These are phyloP conservation scores for Heterohyrax brucei DNA, from an alignment of 2,797 vertebrate species.

Conservation along the genomic window DNA sequence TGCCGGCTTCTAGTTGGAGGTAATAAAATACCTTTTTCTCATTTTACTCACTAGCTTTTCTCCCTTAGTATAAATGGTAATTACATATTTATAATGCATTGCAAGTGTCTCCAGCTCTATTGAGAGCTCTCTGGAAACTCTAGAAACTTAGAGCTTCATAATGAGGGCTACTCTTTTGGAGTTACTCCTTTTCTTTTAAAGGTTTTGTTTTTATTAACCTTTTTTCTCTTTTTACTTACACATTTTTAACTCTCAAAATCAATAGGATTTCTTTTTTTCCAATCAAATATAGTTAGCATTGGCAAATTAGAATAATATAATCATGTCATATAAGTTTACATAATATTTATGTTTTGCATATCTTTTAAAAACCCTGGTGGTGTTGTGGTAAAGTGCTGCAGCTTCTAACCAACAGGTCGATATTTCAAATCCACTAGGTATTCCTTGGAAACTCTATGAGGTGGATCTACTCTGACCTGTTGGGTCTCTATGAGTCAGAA, in stretches of 20 bases:
- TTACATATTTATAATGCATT: constrained; percentile 90
- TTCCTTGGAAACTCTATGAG: no score
- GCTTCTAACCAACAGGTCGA: no score
- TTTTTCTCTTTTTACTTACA: constrained; percentile 28
- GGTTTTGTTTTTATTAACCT: constrained; percentile 14
- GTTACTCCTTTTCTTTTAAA: constrained; percentile 43
- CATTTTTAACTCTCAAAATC: neutral
- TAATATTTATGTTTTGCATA: constrained; percentile 39
- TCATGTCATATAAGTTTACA: constrained; percentile 58
- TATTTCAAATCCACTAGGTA: no score
- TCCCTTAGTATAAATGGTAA: constrained; percentile 91
- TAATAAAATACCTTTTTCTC: constrained; percentile 86
- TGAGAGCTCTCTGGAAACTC: constrained; percentile 84
- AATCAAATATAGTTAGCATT: constrained; percentile 39
- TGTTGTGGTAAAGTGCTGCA: no score
- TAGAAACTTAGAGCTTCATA: constrained; percentile 84
- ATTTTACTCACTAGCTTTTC: constrained; percentile 87
- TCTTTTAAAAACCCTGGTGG: neutral
- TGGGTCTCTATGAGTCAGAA: no score
- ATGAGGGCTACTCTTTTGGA: constrained; percentile 12
- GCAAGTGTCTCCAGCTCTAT: constrained; percentile 86
- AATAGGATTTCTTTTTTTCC: neutral
- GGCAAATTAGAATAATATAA: constrained; percentile 40
- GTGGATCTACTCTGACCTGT: no score
- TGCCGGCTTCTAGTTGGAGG: constrained; percentile 84